A percentile compares a stretch with the other conserved stretches of the same genome.
Conservation (phyloP, 1,140 invertebrate species). For the Archivesica marissinica region DNA sequence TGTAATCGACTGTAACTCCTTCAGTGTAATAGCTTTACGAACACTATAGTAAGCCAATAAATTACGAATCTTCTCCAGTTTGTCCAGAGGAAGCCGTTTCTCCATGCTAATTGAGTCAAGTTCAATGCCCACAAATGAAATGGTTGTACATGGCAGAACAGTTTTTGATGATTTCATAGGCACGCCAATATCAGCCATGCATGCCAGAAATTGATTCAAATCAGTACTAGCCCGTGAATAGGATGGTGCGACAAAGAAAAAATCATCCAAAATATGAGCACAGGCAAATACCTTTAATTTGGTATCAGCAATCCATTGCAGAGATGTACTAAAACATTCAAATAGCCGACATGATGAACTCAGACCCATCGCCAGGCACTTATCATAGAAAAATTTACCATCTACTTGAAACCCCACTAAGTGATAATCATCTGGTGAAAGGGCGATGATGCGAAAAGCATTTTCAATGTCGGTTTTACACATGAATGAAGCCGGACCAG, state of each 20-base stretch:
- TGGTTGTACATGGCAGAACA: not conserved
- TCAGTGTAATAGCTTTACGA: conserved; percentile 8
- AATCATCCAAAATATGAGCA: conserved; percentile 62
- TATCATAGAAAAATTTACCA: conserved; percentile 50
- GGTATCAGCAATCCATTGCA: no score
- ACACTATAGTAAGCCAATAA: not conserved
- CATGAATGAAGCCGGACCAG: conserved; percentile 16
- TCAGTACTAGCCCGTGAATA: not conserved
- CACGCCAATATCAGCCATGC: conserved; percentile 15
- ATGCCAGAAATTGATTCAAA: not conserved
- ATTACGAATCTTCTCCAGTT: conserved; percentile 19
- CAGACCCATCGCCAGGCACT: conserved; percentile 54
- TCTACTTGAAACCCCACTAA: conserved; percentile 58
- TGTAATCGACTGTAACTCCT: conserved; percentile 52
- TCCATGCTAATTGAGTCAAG: conserved; percentile 41
- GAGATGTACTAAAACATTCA: conserved; percentile 60
- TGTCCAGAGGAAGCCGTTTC: conserved; percentile 12
- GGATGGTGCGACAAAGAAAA: conserved; percentile 27
- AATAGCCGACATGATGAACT: conserved; percentile 56
- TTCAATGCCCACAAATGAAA: conserved; percentile 46
- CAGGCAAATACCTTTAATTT: no score
- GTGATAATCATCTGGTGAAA: conserved; percentile 55
- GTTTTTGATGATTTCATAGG: conserved; percentile 37
- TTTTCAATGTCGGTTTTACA: conserved; percentile 61
- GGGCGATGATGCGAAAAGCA: conserved; percentile 51